Percentiles rank a stretch among this genome's conserved stretches.
Conservation (phyloP, 2,888 invertebrate species). For the Crematogaster levior region DNA sequence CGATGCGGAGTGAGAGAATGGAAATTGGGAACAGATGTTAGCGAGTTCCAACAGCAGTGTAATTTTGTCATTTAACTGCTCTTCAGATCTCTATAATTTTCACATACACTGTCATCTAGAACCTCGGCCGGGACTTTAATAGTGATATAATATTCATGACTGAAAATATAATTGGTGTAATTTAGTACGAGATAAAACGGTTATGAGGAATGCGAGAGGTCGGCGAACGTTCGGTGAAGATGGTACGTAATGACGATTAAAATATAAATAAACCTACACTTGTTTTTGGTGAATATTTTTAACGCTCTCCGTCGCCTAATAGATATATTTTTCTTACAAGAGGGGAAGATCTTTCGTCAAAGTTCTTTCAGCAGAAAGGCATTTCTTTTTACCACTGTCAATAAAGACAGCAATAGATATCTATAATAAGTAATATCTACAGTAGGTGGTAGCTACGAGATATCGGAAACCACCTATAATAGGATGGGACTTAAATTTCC, state of each 20-base stretch:
- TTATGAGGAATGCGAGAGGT: neutral
- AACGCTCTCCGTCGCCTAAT: neutral
- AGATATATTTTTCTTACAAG: neutral
- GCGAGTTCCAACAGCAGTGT: conserved; percentile 18
- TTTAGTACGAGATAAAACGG: conserved; percentile 46
- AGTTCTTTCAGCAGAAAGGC: conserved; percentile 3
- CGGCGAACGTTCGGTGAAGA: neutral
- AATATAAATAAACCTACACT: neutral
- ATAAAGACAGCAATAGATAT: conserved; percentile 61
- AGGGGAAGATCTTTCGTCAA: neutral
- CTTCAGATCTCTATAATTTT: conserved; percentile 21
- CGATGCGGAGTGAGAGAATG: conserved; percentile 3
- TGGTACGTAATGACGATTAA: neutral
- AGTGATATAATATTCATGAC: conserved; percentile 5
- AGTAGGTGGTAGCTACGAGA: conserved; percentile 59
- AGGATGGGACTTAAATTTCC: conserved; percentile 69
- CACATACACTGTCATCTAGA: neutral
- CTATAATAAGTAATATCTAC: conserved; percentile 48
- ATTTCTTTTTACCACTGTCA: conserved; percentile 59
- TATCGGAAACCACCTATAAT: conserved; percentile 71
- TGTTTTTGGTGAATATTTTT: neutral
- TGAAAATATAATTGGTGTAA: conserved; percentile 23
- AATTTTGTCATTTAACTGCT: conserved; percentile 35
- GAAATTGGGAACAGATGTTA: conserved; percentile 39
- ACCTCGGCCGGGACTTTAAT: neutral